Evolutionary conservation across 2,797 vertebrate genomes (phyloP), one percentile per base, ranked within the genome.

Genomic region (Crocodylus rhombifer): DNA sequence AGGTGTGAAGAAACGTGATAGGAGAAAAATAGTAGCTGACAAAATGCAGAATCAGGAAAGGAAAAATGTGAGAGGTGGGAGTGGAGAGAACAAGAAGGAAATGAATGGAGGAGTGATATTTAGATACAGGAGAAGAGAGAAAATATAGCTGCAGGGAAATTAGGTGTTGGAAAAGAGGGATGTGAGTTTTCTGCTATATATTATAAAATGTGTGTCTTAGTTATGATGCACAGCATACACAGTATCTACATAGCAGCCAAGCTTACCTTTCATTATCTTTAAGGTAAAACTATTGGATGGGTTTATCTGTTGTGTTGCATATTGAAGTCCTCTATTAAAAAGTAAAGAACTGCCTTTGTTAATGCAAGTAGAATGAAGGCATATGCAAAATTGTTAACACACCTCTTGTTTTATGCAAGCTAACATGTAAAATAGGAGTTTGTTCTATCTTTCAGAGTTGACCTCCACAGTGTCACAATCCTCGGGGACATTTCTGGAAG

Each of bases 171-270:
- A 33, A 67, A 67, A 30, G n/a, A 33, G 28, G 30, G 16, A 3
- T 64, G 17, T 28, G 4, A 17, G 64, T 33, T 67, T 86, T 91
- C 84, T 86, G 3, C 1, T 3, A 17, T 30, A 10, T 28, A 51
- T 33, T 1, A 0, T 58, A 25, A 8, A 77, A 55, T 57, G 42
- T 6, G 1, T 17, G 30, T 64, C 71, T 18, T 62, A 0, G n/a
- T 33, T 67, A 20, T 17, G 17, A 11, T 67, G 30, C 16, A 69
- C 13, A 18, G 33, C 64, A 16, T 28, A 30, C 30, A 33, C 17
- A 69, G 12, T 69, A 36, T 36, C 17, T 21, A 36, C 65, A 21
- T 67, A 36, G 33, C 4, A 30, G 9, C 65, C 30, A 33, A 3
- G 18, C 42, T 51, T 67, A 10, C 0, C 0, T 74, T 65, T 84